phyloP scores from a whole-genome alignment of 2,888 invertebrate species.

The Hanleya hanleyi region DNA sequence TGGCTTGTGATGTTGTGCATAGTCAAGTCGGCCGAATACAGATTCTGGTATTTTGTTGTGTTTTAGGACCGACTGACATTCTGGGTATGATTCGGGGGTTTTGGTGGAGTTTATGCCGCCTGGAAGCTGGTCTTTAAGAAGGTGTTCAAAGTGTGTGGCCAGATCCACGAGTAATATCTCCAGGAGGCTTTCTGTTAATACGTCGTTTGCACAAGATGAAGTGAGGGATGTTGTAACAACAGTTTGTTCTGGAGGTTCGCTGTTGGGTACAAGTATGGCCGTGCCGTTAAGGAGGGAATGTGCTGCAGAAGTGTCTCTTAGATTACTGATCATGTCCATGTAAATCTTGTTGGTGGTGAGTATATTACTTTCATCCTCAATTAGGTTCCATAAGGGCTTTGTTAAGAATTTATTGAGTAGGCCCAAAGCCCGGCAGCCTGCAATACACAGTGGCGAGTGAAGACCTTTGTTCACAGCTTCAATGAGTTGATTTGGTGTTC shows the following conservation, averaged over 20 bases:
- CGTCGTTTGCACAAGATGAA: background rate
- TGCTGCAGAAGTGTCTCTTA: too few relatives aligned
- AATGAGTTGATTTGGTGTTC: too few relatives aligned
- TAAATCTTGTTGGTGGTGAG: background rate
- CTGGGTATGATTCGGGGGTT: background rate
- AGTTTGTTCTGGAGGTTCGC: too few relatives aligned
- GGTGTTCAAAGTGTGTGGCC: background rate
- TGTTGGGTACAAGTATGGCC: too few relatives aligned
- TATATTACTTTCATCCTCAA: background rate
- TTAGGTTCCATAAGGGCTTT: background rate
- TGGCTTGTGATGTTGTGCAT: background rate
- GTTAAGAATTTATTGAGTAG: background rate
- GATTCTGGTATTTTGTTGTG: background rate
- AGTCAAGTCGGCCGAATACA: background rate
- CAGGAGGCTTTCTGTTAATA: background rate
- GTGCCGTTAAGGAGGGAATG: too few relatives aligned
- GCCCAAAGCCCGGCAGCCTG: background rate
- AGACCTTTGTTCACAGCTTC: too few relatives aligned
- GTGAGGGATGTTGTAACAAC: background rate
- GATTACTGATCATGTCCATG: background rate
- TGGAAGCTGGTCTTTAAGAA: background rate
- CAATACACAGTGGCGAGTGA: background rate
- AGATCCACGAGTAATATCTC: background rate
- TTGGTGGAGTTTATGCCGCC: background rate
- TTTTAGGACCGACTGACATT: background rate